Conservation (phyloP, 1,140 invertebrate species). For the Triops cancriformis region DNA sequence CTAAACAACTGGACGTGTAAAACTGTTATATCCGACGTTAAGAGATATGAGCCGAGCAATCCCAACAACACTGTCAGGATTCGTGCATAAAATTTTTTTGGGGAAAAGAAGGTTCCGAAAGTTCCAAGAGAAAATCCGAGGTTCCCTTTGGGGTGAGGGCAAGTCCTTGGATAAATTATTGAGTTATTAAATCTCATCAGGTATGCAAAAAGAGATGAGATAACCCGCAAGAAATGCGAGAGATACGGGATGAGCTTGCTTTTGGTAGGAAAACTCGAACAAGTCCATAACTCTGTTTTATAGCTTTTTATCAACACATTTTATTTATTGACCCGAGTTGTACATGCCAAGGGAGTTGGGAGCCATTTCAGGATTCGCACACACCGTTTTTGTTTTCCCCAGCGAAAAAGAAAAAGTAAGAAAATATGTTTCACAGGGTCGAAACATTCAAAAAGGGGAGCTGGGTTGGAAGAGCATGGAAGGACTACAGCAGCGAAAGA, state of each 20-base stretch:
- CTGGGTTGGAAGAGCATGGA: background rate
- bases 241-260: background rate
- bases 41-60: background rate
- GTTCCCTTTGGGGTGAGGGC: background rate
- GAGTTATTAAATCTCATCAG: constrained; percentile 6
- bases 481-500: background rate
- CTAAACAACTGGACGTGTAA: background rate
- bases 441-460: background rate
- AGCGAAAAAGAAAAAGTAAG: background rate
- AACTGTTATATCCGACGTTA: background rate
- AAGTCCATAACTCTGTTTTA: background rate
- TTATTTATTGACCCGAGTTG: constrained; percentile 3
- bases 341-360: constrained; percentile 1
- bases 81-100: background rate
- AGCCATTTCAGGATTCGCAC: background rate
- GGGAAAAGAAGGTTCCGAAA: background rate
- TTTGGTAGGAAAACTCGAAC: background rate
- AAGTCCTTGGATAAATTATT: background rate
- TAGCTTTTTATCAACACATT: constrained; percentile 3
- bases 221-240: background rate
- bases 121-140: background rate
- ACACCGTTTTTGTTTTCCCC: background rate
- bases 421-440: background rate
- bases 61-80: background rate
- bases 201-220: background rate